Evolutionary conservation across 2,797 vertebrate species (phyloP), one percentile per base, ranked within the genome.

Genomic region (Acanthurus lineatus): DNA sequence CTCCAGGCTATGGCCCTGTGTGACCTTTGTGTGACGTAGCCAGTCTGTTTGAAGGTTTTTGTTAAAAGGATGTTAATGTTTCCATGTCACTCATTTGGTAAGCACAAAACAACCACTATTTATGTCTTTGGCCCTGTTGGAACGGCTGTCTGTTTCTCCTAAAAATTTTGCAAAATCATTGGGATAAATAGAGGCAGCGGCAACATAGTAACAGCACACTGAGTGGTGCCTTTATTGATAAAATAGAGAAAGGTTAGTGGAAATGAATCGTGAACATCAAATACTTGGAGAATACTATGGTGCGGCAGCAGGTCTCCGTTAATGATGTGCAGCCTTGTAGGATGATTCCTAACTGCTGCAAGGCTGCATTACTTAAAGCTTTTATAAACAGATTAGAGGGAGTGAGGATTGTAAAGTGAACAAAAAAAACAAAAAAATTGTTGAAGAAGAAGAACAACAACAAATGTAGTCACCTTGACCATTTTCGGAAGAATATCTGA

Each of bases 61-160:
- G 79, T 77, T 77, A 57, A 74, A 62, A 85, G 52, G 40, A 69
- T 53, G 70, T 17, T 38, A 77, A 77, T 76, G 12, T 83, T 68
- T 85, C 38, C 40, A 42, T 79, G 73, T 78, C 65, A 51, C 57
- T 85, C 40, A 75, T 60, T 60, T 58, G 20, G 47, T 22, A 52
- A 45, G 47, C 15, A 67, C 38, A 57, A 80, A 79, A 79, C 63
- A 72, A n/a, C 80, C 81, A 8, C 45, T 88, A 82, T 92, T 86
- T 83, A 73, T 40, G 54, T 77, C 20, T 57, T 5, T 2, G 16
- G 15, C n/a, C 64, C 20, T 68, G 17, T 61, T 49, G 47, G 32
- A 83, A 69, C 60, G 35, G 9, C 16, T n/a, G 44, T 35, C 3
- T 73, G 14, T 79, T 61, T 83, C 59, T 42, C 12, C 16, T 47